phyloP scores from a whole-genome alignment of 1,140 invertebrate species.

The Brachionus rotundiformis region DNA sequence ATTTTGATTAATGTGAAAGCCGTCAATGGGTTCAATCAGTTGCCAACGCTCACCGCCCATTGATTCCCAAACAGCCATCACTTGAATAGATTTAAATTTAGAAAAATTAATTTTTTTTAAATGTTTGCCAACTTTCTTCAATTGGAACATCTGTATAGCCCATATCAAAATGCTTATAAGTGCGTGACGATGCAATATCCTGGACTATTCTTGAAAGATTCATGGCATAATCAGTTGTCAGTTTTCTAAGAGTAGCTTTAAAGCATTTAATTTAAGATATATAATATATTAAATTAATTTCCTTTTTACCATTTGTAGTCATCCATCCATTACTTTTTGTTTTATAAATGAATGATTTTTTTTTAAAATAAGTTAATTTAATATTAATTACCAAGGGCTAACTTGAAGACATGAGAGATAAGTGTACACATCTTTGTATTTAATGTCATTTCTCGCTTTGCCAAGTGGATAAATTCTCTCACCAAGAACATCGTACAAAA shows the following conservation, averaged over 20 bases:
- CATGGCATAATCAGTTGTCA: conserved; percentile 57
- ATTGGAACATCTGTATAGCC: conserved; percentile 64
- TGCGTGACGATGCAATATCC: conserved; percentile 58
- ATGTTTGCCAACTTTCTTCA: conserved; percentile 57
- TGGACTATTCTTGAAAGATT: conserved; percentile 61
- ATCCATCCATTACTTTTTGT: conserved; percentile 64
- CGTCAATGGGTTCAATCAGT: conserved; percentile 66
- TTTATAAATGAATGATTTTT: too few species aligned
- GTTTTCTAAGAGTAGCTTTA: conserved; percentile 30
- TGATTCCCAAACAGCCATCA: conserved; percentile 60
- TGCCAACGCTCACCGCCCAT: conserved; percentile 62
- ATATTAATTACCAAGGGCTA: conserved; percentile 42
- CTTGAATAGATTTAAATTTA: conserved; percentile 53
- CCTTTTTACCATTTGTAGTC: conserved; percentile 61
- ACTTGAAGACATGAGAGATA: conserved; percentile 67
- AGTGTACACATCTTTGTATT: conserved; percentile 64
- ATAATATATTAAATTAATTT: conserved; percentile 57
- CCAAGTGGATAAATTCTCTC: conserved; percentile 66
- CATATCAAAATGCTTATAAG: conserved; percentile 62
- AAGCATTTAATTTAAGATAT: not conserved
- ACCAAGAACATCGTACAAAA: conserved; percentile 64
- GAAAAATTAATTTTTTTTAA: not conserved
- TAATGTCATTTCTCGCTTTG: conserved; percentile 62
- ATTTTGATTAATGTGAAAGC: conserved; percentile 64
- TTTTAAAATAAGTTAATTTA: too few species aligned